Evolutionary conservation across 1,140 invertebrate genomes (phyloP).

Genomic region (Thaumetopoea pityocampa): DNA sequence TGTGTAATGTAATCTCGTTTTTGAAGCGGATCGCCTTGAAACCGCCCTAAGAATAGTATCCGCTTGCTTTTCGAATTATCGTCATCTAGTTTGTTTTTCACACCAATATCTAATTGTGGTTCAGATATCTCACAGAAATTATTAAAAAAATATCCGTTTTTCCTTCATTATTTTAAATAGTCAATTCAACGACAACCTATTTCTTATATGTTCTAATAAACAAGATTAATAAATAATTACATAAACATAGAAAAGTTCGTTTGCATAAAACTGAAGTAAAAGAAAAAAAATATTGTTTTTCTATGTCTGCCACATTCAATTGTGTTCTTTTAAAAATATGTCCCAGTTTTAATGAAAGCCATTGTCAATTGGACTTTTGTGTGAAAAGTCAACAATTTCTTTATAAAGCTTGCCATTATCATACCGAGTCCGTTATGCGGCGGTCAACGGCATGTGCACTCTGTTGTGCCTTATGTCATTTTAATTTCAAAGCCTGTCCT

Average conservation of each 20-base stretch:
- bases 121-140: constrained; percentile 29
- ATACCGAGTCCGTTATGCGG: constrained; percentile 39
- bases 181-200: no score
- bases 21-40: constrained; percentile 67
- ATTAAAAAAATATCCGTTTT: constrained; percentile 14
- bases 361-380: constrained; percentile 27
- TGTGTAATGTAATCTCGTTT: constrained; percentile 65
- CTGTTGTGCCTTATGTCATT: constrained; percentile 36
- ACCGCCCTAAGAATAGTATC: constrained; percentile 54
- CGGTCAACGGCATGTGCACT: constrained; percentile 27
- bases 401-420: constrained; percentile 38
- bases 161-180: constrained; percentile 23
- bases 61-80: constrained; percentile 53
- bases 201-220: no score
- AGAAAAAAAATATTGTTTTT: constrained; percentile 3
- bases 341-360: constrained; percentile 22
- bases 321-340: constrained; percentile 19
- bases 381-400: constrained; percentile 22
- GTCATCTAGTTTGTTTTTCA: constrained; percentile 44
- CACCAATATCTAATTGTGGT: constrained; percentile 24
- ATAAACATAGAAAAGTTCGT: not conserved
- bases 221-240: no score
- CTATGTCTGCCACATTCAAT: constrained; percentile 10
- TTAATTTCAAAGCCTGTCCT: constrained; percentile 37
- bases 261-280: not conserved